Percentiles rank a stretch among this genome's conserved stretches.
Conservation (phyloP, 2,888 invertebrate genomes). For the Nomada flava region DNA sequence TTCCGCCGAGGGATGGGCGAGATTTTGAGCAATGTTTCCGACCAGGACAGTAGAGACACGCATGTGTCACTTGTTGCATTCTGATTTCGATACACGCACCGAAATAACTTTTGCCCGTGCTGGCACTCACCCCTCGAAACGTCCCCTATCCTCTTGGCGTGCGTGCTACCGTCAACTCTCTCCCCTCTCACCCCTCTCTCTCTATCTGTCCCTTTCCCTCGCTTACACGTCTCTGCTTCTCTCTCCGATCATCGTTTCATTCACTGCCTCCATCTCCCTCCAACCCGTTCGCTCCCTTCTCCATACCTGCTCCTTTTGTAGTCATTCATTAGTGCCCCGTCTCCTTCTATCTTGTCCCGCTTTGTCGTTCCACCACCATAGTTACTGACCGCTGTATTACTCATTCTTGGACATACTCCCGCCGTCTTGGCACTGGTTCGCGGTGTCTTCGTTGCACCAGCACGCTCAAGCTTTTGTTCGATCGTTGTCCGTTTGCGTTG, state of each 20-base stretch:
- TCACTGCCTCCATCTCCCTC: slow-evolving; percentile 16
- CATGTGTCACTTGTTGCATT: slow-evolving; percentile 81
- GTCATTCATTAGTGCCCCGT: slow-evolving; percentile 68
- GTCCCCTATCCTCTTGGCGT: slow-evolving; percentile 56
- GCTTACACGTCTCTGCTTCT: slow-evolving; percentile 27
- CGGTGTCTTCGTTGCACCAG: slow-evolving; percentile 1
- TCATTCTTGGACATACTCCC: slow-evolving; percentile 56
- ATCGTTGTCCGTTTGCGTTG: not conserved
- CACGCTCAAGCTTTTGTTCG: slow-evolving; percentile 31
- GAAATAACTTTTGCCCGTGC: slow-evolving; percentile 75
- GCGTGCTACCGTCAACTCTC: slow-evolving; percentile 50
- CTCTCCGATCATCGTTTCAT: slow-evolving; percentile 29
- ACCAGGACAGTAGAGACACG: slow-evolving; percentile 60
- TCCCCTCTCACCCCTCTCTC: slow-evolving; percentile 17
- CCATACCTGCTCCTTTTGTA: slow-evolving; percentile 71
- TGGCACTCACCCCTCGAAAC: slow-evolving; percentile 44
- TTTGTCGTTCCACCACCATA: slow-evolving; percentile 45
- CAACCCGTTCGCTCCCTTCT: not conserved
- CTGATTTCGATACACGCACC: slow-evolving; percentile 78
- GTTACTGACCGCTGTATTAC: slow-evolving; percentile 53
- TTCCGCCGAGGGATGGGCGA: slow-evolving; percentile 23
- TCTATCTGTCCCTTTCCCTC: slow-evolving; percentile 41
- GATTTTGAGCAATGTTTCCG: slow-evolving; percentile 66
- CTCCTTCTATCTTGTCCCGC: slow-evolving; percentile 37
- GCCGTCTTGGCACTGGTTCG: slow-evolving; percentile 10